phyloP scores from a whole-genome alignment of 2,797 vertebrate species.

The Leptatherina wallacei region DNA sequence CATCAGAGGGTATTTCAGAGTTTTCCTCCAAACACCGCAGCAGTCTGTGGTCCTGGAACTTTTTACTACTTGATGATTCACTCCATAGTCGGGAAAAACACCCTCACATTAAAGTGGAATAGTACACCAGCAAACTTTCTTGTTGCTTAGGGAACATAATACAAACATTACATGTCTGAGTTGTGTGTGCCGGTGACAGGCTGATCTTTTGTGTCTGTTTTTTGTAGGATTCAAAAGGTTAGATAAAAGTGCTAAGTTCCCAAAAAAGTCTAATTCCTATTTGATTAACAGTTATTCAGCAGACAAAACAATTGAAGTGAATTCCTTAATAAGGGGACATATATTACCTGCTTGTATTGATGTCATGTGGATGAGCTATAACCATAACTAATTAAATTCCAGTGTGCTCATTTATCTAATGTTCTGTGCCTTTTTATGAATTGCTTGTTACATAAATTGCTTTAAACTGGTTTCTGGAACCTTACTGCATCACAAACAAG shows the following conservation, averaged over 20 bases:
- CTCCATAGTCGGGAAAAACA: constrained; percentile 22
- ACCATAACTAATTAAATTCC: constrained; percentile 25
- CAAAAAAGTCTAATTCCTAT: background rate
- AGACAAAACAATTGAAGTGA: background rate
- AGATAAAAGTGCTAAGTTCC: too few species aligned
- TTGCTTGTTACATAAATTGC: constrained; percentile 18
- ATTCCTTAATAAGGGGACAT: background rate
- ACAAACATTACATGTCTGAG: constrained; percentile 22
- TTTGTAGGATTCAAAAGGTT: background rate
- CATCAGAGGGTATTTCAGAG: constrained; percentile 40
- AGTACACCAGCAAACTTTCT: constrained; percentile 9
- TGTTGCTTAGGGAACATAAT: constrained; percentile 51
- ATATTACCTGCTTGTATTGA: constrained; percentile 26
- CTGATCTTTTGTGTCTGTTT: background rate
- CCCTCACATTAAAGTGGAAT: constrained; percentile 23
- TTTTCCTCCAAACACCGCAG: background rate
- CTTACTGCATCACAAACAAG: constrained; percentile 5
- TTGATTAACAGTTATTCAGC: background rate
- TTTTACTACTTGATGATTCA: constrained; percentile 45
- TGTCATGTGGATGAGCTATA: constrained; percentile 44
- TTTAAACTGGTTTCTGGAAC: constrained; percentile 24
- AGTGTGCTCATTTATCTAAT: constrained; percentile 26
- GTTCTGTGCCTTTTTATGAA: constrained; percentile 18
- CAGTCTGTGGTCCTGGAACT: constrained; percentile 44
- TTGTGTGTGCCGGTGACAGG: background rate